Conservation (phyloP, 2,113 vertebrate species). For the Orthonyx spaldingii region DNA sequence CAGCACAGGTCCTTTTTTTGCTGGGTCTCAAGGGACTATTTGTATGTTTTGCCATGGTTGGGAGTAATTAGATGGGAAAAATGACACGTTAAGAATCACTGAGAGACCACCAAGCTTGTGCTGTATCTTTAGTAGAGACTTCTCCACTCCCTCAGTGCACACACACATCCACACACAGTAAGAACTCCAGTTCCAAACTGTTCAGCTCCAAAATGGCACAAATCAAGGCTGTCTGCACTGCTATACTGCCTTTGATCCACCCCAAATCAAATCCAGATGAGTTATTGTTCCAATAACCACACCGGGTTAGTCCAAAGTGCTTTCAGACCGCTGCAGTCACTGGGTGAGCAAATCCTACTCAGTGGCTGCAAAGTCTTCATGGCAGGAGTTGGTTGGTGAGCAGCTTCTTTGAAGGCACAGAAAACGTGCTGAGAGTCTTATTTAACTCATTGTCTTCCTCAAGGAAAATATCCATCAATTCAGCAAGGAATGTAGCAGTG, state of each 20-base stretch:
- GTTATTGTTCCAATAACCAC: not conserved
- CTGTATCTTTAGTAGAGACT: not conserved
- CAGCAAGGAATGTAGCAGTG: not conserved
- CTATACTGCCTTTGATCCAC: not conserved
- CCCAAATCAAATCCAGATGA: not conserved
- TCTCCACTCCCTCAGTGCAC: not conserved
- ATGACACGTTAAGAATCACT: not conserved
- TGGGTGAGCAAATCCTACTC: not conserved
- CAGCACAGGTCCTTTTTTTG: not conserved
- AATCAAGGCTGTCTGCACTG: not conserved
- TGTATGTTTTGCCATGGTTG: not conserved
- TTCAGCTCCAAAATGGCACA: not conserved
- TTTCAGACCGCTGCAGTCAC: not conserved
- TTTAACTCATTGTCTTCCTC: not conserved
- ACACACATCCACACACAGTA: fast-evolving
- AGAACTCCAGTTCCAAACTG: not conserved
- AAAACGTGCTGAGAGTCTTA: fast-evolving
- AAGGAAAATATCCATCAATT: not conserved
- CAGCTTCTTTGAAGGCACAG: not conserved
- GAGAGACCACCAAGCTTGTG: conserved; percentile 20
- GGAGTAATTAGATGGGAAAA: not conserved
- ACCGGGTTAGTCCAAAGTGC: not conserved
- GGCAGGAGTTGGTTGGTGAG: not conserved
- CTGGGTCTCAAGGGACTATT: not conserved
- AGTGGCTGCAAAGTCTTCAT: fast-evolving